Evolutionary conservation across 2,888 invertebrate genomes (phyloP), one percentile per base, ranked within the genome.

Genomic region (Ernsta delagoae): DNA sequence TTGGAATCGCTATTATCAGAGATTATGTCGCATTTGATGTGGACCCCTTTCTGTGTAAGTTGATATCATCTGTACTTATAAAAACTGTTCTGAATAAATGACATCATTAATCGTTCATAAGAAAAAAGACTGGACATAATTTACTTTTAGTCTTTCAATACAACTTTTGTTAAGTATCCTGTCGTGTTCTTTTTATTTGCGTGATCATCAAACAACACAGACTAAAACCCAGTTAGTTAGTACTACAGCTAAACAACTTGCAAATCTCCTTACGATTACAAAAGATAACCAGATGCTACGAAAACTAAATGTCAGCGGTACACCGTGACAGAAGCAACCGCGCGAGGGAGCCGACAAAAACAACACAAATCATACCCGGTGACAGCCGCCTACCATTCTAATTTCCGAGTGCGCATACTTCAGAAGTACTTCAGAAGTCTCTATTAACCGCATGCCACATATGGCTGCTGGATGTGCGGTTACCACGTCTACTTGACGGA

Each of bases 361-460:
- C 60, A 67, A 61, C 67, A 67, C 67, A 67, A 67, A 67, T 61
- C 67, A 67, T 50, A 45, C 12, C 11, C 45, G 60, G 5, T 56
- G 67, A 67, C 67, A 67, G 60, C 54, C 59, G 59, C 54, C 54
- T 61, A 16, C 66, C 67, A 67, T 67, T 67, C 60, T 67, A 61
- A 68, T 68, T 62, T 62, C 67, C 67, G 67, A 65, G 65, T 45
- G 66, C 39, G 60, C 60, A 56, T 57, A 67, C 61, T 61, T 56
- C 34, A n/a, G 9, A 16, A 61, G 60, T 66, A 53, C n/a, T n/a
- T n/a, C n/a, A n/a, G n/a, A 67, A 53, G 61, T 61, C 67, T 67
- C 61, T 67, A 67, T 61, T 67, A 67, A 67, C 67, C 67, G 43
- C 67, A 60, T 45, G 43, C 67, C 67, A 12, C 67, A 67, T 61